Conservation (phyloP, 1,140 invertebrate genomes). For the Aphaenogaster ashmeadi region DNA sequence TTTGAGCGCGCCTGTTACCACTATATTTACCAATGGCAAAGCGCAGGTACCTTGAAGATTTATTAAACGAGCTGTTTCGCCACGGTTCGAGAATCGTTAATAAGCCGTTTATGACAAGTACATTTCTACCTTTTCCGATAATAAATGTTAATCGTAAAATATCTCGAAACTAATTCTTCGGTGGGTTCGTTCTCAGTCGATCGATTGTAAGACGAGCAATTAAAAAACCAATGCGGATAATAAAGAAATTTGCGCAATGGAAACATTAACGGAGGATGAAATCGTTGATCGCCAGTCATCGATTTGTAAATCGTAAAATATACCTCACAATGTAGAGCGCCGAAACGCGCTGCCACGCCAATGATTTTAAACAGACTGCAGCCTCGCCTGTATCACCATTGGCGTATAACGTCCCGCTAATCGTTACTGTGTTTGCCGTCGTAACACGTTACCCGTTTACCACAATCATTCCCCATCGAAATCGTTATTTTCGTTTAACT, state of each 20-base stretch:
- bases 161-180: constrained; percentile 6
- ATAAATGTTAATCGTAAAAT: constrained; percentile 16
- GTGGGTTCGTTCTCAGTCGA: background rate
- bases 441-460: constrained; percentile 73
- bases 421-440: constrained; percentile 75
- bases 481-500: constrained; percentile 57
- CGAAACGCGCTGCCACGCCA: constrained; percentile 72
- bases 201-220: constrained; percentile 24
- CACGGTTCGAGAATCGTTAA: constrained; percentile 42
- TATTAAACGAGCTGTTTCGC: constrained; percentile 46
- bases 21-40: constrained; percentile 39
- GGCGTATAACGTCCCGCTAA: constrained; percentile 77
- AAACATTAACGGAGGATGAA: constrained; percentile 49
- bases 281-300: constrained; percentile 75
- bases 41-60: constrained; percentile 27
- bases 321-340: constrained; percentile 17
- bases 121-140: constrained; percentile 5
- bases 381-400: constrained; percentile 76
- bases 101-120: constrained; percentile 25
- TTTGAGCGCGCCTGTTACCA: constrained; percentile 29
- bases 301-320: constrained; percentile 64
- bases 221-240: background rate
- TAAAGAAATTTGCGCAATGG: constrained; percentile 29
- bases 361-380: constrained; percentile 80
- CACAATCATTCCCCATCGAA: constrained; percentile 71